Evolutionary conservation across 2,888 invertebrate genomes (phyloP), one percentile per base, ranked within the genome.

Genomic region (Thelaira solivaga): DNA sequence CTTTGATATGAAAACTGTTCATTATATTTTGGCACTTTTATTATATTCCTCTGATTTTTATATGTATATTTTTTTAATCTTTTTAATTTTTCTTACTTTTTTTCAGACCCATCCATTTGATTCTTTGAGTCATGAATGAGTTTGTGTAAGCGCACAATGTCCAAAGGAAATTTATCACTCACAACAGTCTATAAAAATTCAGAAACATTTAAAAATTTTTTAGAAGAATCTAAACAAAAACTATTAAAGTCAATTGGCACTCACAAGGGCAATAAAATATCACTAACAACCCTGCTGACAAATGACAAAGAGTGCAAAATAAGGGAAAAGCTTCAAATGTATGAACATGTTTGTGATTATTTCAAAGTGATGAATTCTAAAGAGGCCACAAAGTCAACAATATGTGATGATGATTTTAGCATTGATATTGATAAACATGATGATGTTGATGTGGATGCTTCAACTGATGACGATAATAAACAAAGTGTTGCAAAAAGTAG

Each of bases 401-500:
- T 80, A 73, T 80, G 76, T 79, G 81, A 76, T 79, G 69, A 65
- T 64, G 65, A 76, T 75, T 78, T 69, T 62, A 71, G 76, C 41
- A 29, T 22, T 49, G 43, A 62, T 39, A 26, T 49, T 57, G 41
- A 20, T 59, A 39, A 13, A 34, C 31, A 61, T 20, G 24, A 55
- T 39, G 34, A 0, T 18, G n/a, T 18, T 31, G 34, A 31, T n/a
- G 34, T 51, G 31, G 34, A 41, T 34, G 18, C 2, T 24, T n/a
- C n/a, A n/a, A 47, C 10, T 16, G 20, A 36, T 11, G 90, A 90
- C 82, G 90, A 26, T 55, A 75, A 49, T 26, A 64, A 74, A 36
- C 62, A 49, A 68, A 41, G 29, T 64, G 64, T 68, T 61, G 81
- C 81, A 75, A n/a, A n/a, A n/a, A 81, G 57, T 76, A 73, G 36